phyloP scores from a whole-genome alignment of 2,888 invertebrate genomes.

The Callinectes sapidus region DNA sequence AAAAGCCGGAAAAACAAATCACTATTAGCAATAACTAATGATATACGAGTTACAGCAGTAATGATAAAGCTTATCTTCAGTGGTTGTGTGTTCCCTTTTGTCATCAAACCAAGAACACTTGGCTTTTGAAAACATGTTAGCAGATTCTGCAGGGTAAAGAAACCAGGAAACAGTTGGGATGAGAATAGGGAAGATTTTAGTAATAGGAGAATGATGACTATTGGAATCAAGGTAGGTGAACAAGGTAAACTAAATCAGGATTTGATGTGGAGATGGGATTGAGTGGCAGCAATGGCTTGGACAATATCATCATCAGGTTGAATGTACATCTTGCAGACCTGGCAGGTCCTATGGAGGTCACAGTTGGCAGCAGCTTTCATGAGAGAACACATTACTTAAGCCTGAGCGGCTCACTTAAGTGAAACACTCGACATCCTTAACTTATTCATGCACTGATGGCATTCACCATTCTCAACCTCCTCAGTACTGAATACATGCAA shows the following conservation, averaged over 20 bases:
- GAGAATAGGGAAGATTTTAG: not conserved
- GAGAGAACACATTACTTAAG: not conserved
- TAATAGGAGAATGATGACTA: not conserved
- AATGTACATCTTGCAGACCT: not conserved
- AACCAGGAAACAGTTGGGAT: not conserved
- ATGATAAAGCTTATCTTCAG: not conserved
- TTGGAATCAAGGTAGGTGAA: not conserved
- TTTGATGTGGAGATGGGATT: not conserved
- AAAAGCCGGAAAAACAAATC: not conserved
- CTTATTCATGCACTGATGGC: not conserved
- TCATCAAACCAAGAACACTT: not conserved
- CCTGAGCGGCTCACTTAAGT: not conserved
- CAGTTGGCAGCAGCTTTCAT: not conserved
- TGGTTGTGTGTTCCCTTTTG: not conserved
- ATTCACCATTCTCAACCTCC: not conserved
- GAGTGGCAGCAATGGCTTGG: constrained; percentile 27
- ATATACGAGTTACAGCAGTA: not conserved
- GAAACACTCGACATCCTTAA: not conserved
- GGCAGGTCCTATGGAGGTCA: not conserved
- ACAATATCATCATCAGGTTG: not conserved
- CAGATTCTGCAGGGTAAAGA: not conserved
- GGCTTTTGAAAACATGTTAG: not conserved
- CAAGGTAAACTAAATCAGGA: not conserved
- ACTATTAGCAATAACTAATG: not conserved
- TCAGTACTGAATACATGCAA: not conserved